Conservation (phyloP, 2,113 vertebrate genomes). For the Trachemys scripta region DNA sequence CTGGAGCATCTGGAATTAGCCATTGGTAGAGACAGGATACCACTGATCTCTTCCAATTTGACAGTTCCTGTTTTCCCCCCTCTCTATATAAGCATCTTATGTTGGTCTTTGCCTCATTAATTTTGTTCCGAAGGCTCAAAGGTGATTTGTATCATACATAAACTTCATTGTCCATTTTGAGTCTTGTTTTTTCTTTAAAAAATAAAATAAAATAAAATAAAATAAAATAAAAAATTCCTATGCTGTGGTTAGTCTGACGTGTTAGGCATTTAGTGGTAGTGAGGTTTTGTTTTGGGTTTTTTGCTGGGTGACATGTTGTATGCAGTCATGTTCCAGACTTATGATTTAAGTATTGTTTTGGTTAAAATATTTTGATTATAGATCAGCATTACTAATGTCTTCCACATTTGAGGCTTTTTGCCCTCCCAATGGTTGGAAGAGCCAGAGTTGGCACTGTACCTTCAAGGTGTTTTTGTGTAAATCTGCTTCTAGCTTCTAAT, state of each 20-base stretch:
- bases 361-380: background rate
- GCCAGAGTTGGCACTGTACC: background rate
- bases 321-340: background rate
- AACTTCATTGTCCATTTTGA: background rate
- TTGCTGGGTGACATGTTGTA: background rate
- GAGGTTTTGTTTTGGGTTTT: background rate
- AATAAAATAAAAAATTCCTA: background rate
- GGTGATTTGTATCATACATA: background rate
- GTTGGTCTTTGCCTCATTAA: background rate
- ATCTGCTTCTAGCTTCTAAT: background rate
- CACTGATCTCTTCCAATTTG: background rate
- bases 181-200: background rate
- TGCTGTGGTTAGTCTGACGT: background rate
- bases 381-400: accelerated
- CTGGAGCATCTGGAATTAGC: background rate
- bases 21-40: background rate
- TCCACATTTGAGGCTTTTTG: background rate
- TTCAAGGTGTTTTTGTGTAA: background rate
- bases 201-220: too few relatives aligned
- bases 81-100: background rate
- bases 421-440: background rate
- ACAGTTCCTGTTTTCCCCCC: background rate
- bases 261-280: background rate
- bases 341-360: background rate
- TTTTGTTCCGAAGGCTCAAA: background rate